These are phyloP conservation scores for Nesidiocoris tenuis DNA, from an alignment of 2,888 invertebrate genomes.

Conservation along the genomic window DNA sequence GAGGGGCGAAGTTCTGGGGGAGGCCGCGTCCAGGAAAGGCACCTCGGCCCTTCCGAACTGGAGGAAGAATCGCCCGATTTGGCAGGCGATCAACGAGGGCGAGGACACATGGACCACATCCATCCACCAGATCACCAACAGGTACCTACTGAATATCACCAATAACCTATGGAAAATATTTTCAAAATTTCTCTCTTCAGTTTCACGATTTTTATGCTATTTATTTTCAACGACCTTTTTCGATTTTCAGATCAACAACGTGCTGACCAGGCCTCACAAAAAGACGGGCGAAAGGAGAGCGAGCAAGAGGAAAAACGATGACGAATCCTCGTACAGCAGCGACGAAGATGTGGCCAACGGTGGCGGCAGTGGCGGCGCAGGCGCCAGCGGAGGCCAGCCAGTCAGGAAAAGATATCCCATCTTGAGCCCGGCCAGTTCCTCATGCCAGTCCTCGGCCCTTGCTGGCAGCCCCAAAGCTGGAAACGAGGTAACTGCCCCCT, in stretches of 20 bases:
- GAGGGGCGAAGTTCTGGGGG: constrained; percentile 45
- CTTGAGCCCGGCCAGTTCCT: constrained; percentile 64
- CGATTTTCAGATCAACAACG: constrained; percentile 47
- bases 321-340: constrained; percentile 57
- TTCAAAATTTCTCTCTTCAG: no score
- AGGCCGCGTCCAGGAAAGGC: constrained; percentile 42
- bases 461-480: constrained; percentile 53
- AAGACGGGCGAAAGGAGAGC: constrained; percentile 55
- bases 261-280: constrained; percentile 47
- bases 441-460: constrained; percentile 62
- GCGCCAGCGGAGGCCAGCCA: constrained; percentile 15
- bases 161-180: no score
- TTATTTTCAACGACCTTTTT: no score
- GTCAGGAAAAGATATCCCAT: constrained; percentile 52
- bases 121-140: constrained; percentile 42
- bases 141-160: constrained; percentile 17
- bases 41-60: constrained; percentile 40
- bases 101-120: constrained; percentile 57
- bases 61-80: constrained; percentile 43
- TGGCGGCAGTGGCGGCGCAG: neutral
- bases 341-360: constrained; percentile 56
- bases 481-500: constrained; percentile 45
- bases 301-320: constrained; percentile 63
- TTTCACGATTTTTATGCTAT: no score
- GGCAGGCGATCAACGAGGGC: constrained; percentile 58